Evolutionary conservation across 2,888 invertebrate genomes (phyloP).

Genomic region (Teleogryllus oceanicus): DNA sequence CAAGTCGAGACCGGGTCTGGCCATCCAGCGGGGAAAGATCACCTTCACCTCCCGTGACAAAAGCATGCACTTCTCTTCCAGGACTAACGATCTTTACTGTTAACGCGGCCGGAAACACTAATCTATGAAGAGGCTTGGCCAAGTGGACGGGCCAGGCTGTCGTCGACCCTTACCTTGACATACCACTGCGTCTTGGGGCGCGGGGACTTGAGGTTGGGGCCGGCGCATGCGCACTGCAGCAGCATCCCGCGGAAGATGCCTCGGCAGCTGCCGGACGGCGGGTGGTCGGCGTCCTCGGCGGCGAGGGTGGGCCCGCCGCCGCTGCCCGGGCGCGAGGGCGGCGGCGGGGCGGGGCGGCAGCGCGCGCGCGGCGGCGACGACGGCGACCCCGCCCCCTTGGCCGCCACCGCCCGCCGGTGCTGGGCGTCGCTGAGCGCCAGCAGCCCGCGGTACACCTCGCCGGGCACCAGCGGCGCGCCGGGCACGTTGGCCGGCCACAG

Average conservation of each 20-base stretch:
- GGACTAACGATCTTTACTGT: no score
- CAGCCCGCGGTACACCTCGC: constrained; percentile 25
- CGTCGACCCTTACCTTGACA: constrained; percentile 61
- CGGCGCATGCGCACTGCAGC: constrained; percentile 44
- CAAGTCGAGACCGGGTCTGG: no score
- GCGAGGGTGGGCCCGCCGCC: not conserved
- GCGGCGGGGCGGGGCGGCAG: constrained; percentile 24
- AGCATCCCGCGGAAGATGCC: constrained; percentile 34
- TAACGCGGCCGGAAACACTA: no score
- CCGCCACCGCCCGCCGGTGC: not conserved
- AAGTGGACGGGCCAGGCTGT: no score
- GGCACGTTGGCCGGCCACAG: constrained; percentile 27
- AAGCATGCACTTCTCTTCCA: no score
- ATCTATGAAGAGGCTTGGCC: no score
- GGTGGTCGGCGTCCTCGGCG: not conserved
- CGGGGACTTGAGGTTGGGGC: constrained; percentile 43
- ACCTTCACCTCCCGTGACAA: no score
- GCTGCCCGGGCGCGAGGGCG: not conserved
- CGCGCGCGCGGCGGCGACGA: not conserved
- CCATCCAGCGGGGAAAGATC: no score
- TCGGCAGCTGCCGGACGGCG: not conserved
- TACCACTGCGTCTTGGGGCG: constrained; percentile 58
- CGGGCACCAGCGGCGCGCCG: constrained; percentile 21
- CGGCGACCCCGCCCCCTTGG: not conserved
- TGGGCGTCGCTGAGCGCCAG: constrained; percentile 18